Evolutionary conservation across 92 coral and sea anemone species (phyloP).

Genomic region (Montipora capitata): DNA sequence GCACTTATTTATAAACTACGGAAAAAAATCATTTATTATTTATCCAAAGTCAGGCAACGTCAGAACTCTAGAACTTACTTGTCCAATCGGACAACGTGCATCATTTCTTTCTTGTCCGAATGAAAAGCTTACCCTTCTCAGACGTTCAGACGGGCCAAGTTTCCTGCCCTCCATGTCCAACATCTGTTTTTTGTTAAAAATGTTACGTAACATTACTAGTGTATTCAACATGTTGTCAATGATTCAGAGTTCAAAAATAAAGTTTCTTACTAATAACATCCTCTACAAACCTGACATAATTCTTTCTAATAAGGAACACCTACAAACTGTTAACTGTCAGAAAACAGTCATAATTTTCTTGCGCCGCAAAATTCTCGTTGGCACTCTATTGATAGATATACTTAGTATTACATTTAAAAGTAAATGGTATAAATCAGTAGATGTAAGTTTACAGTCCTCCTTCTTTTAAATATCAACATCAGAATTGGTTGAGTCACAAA

Average conservation of each 20-base stretch:
- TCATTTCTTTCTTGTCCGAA: slow-evolving; percentile 5
- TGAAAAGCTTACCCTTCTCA: not conserved
- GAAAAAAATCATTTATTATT: not conserved
- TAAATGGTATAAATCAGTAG: too few species aligned
- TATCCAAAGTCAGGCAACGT: slow-evolving; percentile 28
- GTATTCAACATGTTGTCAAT: not conserved
- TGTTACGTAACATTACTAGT: not conserved
- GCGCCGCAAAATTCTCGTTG: not conserved
- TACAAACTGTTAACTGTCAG: not conserved
- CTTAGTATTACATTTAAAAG: too few species aligned
- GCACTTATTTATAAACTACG: not conserved
- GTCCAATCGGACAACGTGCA: slow-evolving; percentile 14
- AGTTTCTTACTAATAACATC: not conserved
- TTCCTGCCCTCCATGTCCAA: slow-evolving; percentile 5
- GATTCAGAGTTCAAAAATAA: not conserved
- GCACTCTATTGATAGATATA: not conserved
- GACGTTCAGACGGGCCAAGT: slow-evolving; percentile 20
- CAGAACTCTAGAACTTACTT: slow-evolving; percentile 22
- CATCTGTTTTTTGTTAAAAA: not conserved
- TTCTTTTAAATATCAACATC: too few species aligned
- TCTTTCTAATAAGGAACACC: not conserved
- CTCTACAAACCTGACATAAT: not conserved
- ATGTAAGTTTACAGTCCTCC: too few species aligned
- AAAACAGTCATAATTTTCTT: not conserved
- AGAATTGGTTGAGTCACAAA: too few species aligned